Percentiles rank a stretch among this genome's conserved stretches.
Conservation (phyloP, 2,113 vertebrate genomes). For the Barbus barbus region DNA sequence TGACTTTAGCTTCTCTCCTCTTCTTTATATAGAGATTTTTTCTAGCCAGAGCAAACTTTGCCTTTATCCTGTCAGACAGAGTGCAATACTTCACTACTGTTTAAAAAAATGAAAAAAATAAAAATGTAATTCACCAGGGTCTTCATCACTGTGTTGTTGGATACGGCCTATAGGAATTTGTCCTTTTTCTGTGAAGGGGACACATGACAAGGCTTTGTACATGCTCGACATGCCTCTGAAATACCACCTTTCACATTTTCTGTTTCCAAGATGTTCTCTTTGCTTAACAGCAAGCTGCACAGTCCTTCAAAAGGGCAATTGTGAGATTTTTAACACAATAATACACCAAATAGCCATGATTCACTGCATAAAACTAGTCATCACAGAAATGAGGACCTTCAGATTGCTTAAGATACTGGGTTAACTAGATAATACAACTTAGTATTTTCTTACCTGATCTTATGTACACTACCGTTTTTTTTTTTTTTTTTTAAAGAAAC, state of each 20-base stretch:
- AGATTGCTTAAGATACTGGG: no score
- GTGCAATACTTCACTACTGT: slow-evolving; percentile 39
- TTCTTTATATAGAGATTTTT: slow-evolving; percentile 46
- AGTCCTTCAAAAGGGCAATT: not conserved
- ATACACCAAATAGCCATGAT: not conserved
- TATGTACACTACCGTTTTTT: no score
- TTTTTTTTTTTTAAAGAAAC: no score
- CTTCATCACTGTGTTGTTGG: not conserved
- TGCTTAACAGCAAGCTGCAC: not conserved
- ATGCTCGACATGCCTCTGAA: no score
- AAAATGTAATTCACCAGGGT: no score
- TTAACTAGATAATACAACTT: no score
- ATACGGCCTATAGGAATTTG: not conserved
- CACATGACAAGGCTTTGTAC: not conserved
- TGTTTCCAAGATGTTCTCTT: not conserved
- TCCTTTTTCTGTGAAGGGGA: not conserved
- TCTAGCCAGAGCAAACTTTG: not conserved
- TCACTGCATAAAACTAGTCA: not conserved
- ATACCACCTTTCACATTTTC: slow-evolving; percentile 3
- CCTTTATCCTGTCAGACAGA: slow-evolving; percentile 43
- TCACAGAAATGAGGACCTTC: not conserved
- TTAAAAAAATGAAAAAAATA: no score
- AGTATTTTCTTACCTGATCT: no score
- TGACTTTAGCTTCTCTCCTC: slow-evolving; percentile 13
- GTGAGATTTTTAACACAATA: no score